Conservation (phyloP, 2,113 vertebrate genomes). For the Sylvietta virens region DNA sequence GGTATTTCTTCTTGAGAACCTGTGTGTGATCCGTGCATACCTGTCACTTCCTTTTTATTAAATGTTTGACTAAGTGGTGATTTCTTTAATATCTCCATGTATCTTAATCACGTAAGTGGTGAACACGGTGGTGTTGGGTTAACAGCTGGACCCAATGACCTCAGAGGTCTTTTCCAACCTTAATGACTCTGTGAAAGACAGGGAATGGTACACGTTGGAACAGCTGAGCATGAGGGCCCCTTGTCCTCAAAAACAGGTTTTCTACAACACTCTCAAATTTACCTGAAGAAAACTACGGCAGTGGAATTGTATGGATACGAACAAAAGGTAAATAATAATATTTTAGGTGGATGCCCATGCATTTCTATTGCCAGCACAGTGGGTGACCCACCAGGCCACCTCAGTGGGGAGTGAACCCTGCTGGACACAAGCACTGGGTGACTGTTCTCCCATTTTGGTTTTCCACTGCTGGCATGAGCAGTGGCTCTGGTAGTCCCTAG, state of each 20-base stretch:
- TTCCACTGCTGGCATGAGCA: not conserved
- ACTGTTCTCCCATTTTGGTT: not conserved
- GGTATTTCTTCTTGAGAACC: not conserved
- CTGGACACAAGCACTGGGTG: not conserved
- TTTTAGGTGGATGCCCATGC: not conserved
- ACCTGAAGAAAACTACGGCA: not conserved
- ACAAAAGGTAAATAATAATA: not conserved
- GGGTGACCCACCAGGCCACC: not conserved
- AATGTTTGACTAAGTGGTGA: not conserved
- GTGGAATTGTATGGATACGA: not conserved
- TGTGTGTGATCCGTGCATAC: not conserved
- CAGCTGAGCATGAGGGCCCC: not conserved
- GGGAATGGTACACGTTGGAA: not conserved
- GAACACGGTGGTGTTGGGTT: not conserved
- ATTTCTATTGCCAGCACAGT: not conserved
- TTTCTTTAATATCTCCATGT: not conserved
- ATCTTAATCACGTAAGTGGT: not conserved
- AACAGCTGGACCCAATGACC: not conserved
- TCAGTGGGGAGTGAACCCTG: fast-evolving
- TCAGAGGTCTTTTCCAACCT: not conserved
- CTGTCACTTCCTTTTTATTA: not conserved
- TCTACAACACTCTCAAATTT: not conserved
- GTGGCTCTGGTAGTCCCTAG: not conserved
- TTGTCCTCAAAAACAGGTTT: not conserved
- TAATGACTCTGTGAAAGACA: not conserved